These are phyloP conservation scores for Poeciliopsis turrubarensis DNA, from an alignment of 2,113 vertebrate species.

Conservation along the genomic window DNA sequence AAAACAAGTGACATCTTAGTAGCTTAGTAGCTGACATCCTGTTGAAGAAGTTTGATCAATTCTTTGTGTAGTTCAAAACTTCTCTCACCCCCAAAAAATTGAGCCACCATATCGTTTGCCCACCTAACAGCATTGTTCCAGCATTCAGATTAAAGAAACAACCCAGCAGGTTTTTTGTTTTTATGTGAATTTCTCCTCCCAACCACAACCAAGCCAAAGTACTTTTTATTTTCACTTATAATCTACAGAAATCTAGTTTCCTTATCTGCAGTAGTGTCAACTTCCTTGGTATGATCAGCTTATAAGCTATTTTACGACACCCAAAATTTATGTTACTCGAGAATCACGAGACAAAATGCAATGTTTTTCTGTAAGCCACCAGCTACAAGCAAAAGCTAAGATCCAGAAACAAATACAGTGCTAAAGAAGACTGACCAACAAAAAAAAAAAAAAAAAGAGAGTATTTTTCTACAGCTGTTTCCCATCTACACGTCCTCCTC, in stretches of 20 bases:
- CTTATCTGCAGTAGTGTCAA: constrained; percentile 41
- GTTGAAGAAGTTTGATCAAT: too few species aligned
- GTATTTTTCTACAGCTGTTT: constrained; percentile 80
- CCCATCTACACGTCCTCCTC: constrained; percentile 45
- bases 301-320: constrained; percentile 40
- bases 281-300: constrained; percentile 11
- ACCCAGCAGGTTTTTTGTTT: not conserved
- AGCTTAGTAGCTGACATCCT: not conserved
- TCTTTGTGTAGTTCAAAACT: too few species aligned
- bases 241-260: constrained; percentile 27
- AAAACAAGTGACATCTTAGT: not conserved
- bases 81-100: too few species aligned
- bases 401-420: constrained; percentile 25
- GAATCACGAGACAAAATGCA: constrained; percentile 28
- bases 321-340: constrained; percentile 1
- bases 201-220: constrained; percentile 77
- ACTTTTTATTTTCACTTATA: constrained; percentile 60
- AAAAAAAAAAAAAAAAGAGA: constrained; percentile 48
- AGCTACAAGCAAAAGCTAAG: not conserved
- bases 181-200: constrained; percentile 15
- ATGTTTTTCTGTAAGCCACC: constrained; percentile 2
- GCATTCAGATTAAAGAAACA: not conserved
- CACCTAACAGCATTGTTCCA: not conserved
- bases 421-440: constrained; percentile 18
- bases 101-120: not conserved